Conservation (phyloP, 2,888 invertebrate species). For the Lissonota sp. region DNA sequence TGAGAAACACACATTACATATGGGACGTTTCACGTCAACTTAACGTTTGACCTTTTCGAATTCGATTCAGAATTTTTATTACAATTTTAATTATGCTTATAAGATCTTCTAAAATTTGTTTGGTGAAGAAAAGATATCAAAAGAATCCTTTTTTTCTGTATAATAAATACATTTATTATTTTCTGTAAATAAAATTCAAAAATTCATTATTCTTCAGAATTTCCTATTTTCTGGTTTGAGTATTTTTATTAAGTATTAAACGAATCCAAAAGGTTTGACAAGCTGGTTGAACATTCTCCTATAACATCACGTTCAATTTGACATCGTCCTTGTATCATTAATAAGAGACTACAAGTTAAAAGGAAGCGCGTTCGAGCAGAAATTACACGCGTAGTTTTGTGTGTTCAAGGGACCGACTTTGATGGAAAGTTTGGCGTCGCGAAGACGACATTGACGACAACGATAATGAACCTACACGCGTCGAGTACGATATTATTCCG, state of each 20-base stretch:
- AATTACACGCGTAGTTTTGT: background rate
- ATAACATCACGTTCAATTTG: conserved; percentile 1
- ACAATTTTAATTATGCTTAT: no score
- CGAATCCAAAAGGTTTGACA: no score
- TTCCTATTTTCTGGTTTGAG: no score
- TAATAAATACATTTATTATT: background rate
- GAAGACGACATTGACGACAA: conserved; percentile 41
- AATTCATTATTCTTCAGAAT: no score
- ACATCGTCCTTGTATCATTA: conserved; percentile 7
- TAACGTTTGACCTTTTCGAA: no score
- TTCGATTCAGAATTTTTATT: no score
- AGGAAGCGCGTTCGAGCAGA: background rate
- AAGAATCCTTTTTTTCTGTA: no score
- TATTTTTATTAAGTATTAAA: no score
- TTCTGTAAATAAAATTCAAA: background rate
- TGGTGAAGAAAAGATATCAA: no score
- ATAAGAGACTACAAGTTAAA: background rate
- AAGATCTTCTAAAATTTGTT: no score
- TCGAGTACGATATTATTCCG: conserved; percentile 12
- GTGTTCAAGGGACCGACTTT: conserved; percentile 26
- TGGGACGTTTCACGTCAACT: no score
- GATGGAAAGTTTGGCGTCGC: conserved; percentile 48
- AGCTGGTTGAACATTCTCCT: no score
- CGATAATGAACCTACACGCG: background rate
- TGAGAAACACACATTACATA: background rate